Evolutionary conservation across 2,888 invertebrate species (phyloP).

Genomic region (Trichopria drosophilae): DNA sequence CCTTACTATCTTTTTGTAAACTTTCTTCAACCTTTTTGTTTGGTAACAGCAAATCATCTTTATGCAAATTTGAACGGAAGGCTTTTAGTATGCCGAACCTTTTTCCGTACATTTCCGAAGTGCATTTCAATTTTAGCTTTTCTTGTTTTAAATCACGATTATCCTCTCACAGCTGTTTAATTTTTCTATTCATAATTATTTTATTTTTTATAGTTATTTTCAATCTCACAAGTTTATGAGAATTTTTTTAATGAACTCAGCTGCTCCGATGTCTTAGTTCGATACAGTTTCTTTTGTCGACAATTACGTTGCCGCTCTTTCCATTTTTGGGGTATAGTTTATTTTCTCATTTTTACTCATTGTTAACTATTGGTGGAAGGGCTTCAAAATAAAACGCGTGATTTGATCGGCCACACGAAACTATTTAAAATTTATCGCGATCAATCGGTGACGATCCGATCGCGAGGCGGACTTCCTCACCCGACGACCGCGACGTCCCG

Average conservation of each 20-base stretch:
- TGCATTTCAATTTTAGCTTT: not conserved
- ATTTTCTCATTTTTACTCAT: not conserved
- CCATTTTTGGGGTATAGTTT: not conserved
- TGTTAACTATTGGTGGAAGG: too few species aligned
- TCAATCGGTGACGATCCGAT: too few species aligned
- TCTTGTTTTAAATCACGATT: not conserved
- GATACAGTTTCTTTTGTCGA: not conserved
- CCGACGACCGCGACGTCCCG: too few species aligned
- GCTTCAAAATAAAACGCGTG: too few species aligned
- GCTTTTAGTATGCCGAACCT: not conserved
- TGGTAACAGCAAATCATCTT: slow-evolving; percentile 3
- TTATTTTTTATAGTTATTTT: slow-evolving; percentile 1
- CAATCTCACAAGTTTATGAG: not conserved
- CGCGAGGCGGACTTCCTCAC: too few species aligned
- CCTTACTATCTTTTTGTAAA: not conserved
- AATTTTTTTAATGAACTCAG: not conserved
- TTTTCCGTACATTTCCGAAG: slow-evolving; percentile 1
- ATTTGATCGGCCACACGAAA: too few species aligned
- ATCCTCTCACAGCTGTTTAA: not conserved
- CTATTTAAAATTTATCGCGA: too few species aligned
- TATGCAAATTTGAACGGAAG: not conserved
- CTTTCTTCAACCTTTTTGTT: slow-evolving; percentile 3
- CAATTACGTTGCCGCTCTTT: too few species aligned
- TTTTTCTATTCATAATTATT: not conserved
- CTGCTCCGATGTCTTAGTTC: not conserved